Evolutionary conservation across 1,140 invertebrate species (phyloP).

Genomic region (Drosophila sucinea): DNA sequence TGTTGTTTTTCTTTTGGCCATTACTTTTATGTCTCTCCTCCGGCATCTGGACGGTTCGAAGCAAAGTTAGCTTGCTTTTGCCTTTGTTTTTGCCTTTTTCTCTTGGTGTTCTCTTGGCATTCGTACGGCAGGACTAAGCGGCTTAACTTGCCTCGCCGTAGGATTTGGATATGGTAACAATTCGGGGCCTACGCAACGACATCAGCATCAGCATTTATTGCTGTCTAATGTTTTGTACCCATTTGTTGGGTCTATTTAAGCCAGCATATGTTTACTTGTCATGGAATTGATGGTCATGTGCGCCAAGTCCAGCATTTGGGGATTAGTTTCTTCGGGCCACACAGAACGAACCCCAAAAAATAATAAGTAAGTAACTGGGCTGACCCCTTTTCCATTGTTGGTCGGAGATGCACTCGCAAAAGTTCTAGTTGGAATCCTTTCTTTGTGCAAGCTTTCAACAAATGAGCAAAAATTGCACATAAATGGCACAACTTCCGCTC

Average conservation of each 20-base stretch:
- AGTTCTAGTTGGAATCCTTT: not conserved
- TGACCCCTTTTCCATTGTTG: constrained; percentile 44
- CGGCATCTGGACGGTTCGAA: constrained; percentile 9
- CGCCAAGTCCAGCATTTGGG: constrained; percentile 24
- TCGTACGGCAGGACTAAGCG: constrained; percentile 43
- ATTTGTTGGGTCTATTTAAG: constrained; percentile 55
- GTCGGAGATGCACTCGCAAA: not conserved
- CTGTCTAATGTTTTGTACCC: constrained; percentile 55
- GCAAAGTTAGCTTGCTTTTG: constrained; percentile 17
- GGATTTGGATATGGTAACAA: constrained; percentile 3
- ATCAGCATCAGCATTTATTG: constrained; percentile 59
- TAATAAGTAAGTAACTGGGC: constrained; percentile 6
- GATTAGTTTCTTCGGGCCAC: constrained; percentile 20
- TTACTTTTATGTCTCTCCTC: constrained; percentile 52
- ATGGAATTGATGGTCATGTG: constrained; percentile 25
- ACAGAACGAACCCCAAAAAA: constrained; percentile 43
- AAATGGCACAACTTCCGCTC: constrained; percentile 41
- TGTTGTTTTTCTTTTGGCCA: constrained; percentile 41
- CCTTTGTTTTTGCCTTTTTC: constrained; percentile 29
- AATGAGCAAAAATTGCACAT: constrained; percentile 66
- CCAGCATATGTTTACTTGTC: constrained; percentile 22
- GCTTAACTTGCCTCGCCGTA: constrained; percentile 41
- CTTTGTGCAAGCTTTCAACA: constrained; percentile 51
- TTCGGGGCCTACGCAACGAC: not conserved
- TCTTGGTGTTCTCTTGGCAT: constrained; percentile 35